phyloP scores from a whole-genome alignment of 2,113 vertebrate species.

The Cacatua alba region DNA sequence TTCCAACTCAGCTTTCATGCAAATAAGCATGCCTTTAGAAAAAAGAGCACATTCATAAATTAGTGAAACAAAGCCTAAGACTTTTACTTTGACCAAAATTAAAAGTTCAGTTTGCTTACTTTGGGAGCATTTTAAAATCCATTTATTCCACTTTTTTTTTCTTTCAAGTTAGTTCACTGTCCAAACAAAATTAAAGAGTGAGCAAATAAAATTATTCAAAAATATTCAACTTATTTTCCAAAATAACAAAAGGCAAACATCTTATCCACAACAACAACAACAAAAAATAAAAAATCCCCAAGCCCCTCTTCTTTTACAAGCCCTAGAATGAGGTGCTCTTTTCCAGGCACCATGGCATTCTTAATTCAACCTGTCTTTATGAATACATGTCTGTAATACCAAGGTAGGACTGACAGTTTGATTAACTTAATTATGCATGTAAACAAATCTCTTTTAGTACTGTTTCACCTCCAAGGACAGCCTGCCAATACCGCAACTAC shows the following conservation, averaged over 20 bases:
- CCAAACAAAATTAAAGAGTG: neutral
- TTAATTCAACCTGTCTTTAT: neutral
- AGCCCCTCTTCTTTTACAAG: neutral
- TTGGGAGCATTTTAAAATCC: neutral
- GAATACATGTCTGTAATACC: fast-evolving
- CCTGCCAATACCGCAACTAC: neutral
- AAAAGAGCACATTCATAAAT: neutral
- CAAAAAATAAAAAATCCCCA: neutral
- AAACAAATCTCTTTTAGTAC: neutral
- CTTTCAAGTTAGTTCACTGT: neutral
- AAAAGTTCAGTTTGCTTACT: neutral
- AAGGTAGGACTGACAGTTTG: neutral
- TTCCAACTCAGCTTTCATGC: neutral
- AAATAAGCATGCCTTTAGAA: neutral
- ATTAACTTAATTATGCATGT: neutral
- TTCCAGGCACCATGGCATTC: neutral
- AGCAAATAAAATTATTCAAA: neutral
- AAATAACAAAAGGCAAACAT: neutral
- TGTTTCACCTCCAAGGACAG: neutral
- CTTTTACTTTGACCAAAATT: neutral
- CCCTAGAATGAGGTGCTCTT: fast-evolving
- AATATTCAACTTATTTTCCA: neutral
- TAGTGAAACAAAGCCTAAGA: neutral
- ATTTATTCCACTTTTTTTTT: neutral
- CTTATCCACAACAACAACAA: neutral